A percentile compares a stretch with the other conserved stretches of the same genome.
These are phyloP conservation scores for Tachina grossa DNA, from an alignment of 2,888 invertebrate species.

Conservation along the genomic window DNA sequence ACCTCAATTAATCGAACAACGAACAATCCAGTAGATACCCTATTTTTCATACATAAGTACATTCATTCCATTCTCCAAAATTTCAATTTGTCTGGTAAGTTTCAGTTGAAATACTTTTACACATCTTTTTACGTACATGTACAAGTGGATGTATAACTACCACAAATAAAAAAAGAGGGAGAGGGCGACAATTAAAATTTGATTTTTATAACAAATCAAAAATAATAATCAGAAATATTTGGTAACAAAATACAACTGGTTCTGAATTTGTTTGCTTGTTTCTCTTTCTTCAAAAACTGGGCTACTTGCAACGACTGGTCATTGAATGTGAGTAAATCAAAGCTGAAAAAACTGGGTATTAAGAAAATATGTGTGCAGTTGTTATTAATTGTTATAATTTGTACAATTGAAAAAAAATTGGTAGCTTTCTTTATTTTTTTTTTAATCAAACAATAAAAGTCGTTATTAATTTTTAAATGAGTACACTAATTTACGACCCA, in stretches of 20 bases:
- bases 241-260: constrained; percentile 48
- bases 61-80: background rate
- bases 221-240: constrained; percentile 23
- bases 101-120: constrained; percentile 23
- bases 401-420: background rate
- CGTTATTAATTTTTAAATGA: background rate
- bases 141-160: background rate
- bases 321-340: constrained; percentile 48
- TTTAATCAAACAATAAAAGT: background rate
- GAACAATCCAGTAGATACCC: background rate
- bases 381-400: constrained; percentile 2
- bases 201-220: constrained; percentile 15
- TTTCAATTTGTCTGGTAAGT: constrained; percentile 59
- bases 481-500: too few relatives aligned
- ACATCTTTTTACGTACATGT: background rate
- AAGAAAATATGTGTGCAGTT: constrained; percentile 7
- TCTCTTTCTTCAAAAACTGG: constrained; percentile 20
- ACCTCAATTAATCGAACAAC: too few relatives aligned
- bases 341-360: constrained; percentile 11
- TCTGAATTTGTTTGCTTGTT: constrained; percentile 17
- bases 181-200: constrained; percentile 9
- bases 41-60: too few relatives aligned
- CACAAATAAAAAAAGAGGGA: background rate
- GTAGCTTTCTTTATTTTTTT: background rate
- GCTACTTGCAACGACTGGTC: background rate